These are phyloP conservation scores for Pangasianodon hypophthalmus DNA, from an alignment of 2,113 vertebrate genomes.

Conservation along the genomic window DNA sequence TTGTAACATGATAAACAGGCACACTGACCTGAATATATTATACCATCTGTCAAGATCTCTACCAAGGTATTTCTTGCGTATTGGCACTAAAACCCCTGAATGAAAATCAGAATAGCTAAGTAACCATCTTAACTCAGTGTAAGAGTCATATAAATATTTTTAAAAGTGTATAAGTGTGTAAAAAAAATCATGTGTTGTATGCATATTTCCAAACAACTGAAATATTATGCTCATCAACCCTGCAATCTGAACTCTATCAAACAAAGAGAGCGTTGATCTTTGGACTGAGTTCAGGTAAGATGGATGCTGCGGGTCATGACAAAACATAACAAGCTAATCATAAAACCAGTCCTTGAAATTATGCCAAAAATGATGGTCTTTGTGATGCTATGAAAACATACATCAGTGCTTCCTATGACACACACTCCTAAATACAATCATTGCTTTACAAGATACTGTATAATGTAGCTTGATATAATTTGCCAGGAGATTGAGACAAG, in stretches of 20 bases:
- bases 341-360: background rate
- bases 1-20: background rate
- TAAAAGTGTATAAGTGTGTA: too few species aligned
- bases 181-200: background rate
- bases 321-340: background rate
- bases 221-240: background rate
- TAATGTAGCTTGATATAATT: background rate
- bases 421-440: background rate
- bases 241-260: background rate
- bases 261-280: background rate
- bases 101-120: background rate
- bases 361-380: background rate
- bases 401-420: constrained; percentile 5
- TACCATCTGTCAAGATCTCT: background rate
- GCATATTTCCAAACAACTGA: background rate
- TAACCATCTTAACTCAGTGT: background rate
- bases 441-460: background rate
- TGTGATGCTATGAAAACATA: background rate
- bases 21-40: too few species aligned
- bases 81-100: background rate
- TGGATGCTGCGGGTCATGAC: background rate
- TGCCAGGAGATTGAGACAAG: background rate
- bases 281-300: background rate
- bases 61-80: background rate
- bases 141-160: background rate